Conservation (phyloP, 2,888 invertebrate species). For the Stenurella melanura region DNA sequence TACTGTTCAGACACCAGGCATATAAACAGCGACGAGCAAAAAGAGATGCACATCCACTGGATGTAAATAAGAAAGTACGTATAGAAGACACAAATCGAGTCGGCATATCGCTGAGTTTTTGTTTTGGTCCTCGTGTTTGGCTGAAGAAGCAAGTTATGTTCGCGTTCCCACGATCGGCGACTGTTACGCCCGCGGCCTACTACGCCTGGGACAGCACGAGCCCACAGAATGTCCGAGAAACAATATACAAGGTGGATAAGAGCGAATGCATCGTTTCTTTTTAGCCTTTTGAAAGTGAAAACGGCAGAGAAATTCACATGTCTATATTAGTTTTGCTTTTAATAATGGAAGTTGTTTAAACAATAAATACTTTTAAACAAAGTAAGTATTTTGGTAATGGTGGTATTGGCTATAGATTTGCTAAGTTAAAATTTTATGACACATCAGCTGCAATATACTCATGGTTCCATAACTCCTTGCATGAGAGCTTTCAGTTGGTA, state of each 20-base stretch:
- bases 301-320: no score
- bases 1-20: constrained; percentile 20
- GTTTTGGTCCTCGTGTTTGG: constrained; percentile 50
- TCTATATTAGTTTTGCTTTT: no score
- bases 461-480: no score
- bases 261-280: background rate
- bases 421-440: no score
- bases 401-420: no score
- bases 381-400: no score
- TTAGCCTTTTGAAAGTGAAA: no score
- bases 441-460: no score
- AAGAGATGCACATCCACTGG: constrained; percentile 29
- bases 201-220: constrained; percentile 60
- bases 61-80: constrained; percentile 29
- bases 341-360: no score
- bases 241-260: constrained; percentile 46
- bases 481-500: no score
- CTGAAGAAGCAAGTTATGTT: constrained; percentile 60
- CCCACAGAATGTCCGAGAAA: constrained; percentile 54
- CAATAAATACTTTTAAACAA: no score
- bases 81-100: constrained; percentile 45
- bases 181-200: constrained; percentile 58
- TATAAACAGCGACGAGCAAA: constrained; percentile 20
- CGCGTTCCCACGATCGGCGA: constrained; percentile 68
- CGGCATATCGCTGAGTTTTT: constrained; percentile 52